Conservation (phyloP, 2,113 vertebrate species). For the Neogale vison region DNA sequence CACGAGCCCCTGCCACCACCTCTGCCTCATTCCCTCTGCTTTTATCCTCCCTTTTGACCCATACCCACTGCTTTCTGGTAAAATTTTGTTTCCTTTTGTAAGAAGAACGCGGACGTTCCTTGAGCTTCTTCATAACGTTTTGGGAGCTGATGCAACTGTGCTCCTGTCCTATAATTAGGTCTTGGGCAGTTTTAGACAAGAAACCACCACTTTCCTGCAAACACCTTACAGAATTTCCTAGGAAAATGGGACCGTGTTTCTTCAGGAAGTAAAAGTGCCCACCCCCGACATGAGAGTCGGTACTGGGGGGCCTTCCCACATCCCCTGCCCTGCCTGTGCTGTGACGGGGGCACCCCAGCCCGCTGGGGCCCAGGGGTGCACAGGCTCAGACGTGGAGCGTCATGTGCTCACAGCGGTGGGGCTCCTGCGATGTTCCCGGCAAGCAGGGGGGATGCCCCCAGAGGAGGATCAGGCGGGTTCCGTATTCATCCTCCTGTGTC, state of each 20-base stretch:
- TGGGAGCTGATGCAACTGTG: background rate
- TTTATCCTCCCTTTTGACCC: background rate
- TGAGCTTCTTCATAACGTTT: background rate
- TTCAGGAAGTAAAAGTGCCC: background rate
- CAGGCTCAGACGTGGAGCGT: rapidly evolving
- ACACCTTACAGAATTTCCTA: background rate
- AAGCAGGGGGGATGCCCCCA: background rate
- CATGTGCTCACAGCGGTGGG: background rate
- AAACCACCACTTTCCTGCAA: background rate
- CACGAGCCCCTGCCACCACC: background rate
- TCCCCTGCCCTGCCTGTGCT: background rate
- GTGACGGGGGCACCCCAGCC: rapidly evolving
- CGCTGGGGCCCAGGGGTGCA: too few species aligned
- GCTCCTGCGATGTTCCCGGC: background rate
- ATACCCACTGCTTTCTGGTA: background rate
- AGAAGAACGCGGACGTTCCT: background rate
- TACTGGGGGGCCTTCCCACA: rapidly evolving
- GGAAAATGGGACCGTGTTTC: background rate
- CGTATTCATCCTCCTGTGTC: rapidly evolving
- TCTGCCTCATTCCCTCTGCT: background rate
- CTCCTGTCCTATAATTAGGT: background rate
- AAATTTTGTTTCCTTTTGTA: background rate
- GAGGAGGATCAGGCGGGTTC: rapidly evolving
- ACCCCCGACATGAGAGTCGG: rapidly evolving
- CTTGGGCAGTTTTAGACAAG: slow-evolving; percentile 41